Base-by-base conservation (phyloP, 2,888 invertebrate genomes). In the Drosophila melanosoma region DNA sequence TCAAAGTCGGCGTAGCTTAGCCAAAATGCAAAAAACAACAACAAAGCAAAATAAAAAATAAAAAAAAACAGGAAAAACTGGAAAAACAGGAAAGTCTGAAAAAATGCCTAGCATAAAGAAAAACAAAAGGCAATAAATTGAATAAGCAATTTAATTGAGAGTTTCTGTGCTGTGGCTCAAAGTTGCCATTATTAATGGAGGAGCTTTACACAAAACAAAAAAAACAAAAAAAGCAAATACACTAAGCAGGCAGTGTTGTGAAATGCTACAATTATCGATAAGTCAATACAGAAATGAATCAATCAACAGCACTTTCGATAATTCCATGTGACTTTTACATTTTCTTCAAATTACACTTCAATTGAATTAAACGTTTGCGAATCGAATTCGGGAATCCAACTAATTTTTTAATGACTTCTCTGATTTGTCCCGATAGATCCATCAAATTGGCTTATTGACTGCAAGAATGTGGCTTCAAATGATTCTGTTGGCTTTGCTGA, bases 111-210 rank as follows among this genome's bases (percentile, higher is more conserved):
- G 26, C 58, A 33, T 15, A 35, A 36, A 51, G 61, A 71, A 38
- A 64, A 36, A 69, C 53, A 76, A 69, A 63, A 60, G 68, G 64
- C 74, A 73, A 81, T 76, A 84, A 87, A 85, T 85, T 87, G 72
- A 89, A 85, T 85, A 87, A 84, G 57, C 69, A 56, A 72, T 87
- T 87, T 89, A 85, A 89, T 85, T 89, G 85, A 63, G 67, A 77
- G 77, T 57, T 76, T 76, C 58, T 45, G 52, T 65, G 67, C 52
- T 4, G 56, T 4, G 11, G 7, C 26, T 49, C 26, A 35, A 38
- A 20, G 38, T 33, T 35, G n/a, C 38, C 48, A 58, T 63, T 36
- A 51, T 69, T 52, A 58, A 58, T 51, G 26, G 26, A 26, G 26
- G 38, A 57, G 33, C 48, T 26, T 51, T n/a, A n/a, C 38, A 51